Evolutionary conservation across 1,140 invertebrate species (phyloP).

Genomic region (Cydia strobilella): DNA sequence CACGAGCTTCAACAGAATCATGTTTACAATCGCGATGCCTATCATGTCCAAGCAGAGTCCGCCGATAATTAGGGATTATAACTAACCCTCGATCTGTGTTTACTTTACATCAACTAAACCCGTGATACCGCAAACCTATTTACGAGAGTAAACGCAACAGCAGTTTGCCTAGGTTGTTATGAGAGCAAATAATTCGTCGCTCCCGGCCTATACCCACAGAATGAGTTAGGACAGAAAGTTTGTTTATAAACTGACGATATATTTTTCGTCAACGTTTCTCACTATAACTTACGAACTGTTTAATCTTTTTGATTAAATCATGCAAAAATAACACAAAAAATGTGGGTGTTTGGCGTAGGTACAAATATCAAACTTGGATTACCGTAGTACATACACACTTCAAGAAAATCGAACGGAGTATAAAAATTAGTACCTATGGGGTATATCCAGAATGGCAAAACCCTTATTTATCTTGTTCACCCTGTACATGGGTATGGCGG

Average conservation of each 20-base stretch:
- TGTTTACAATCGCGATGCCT: background rate
- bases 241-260: background rate
- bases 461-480: too few species aligned
- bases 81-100: background rate
- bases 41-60: background rate
- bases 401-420: too few species aligned
- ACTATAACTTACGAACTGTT: too few species aligned
- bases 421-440: too few species aligned
- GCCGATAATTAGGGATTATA: slow-evolving; percentile 14
- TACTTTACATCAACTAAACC: slow-evolving; percentile 19
- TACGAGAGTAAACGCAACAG: slow-evolving; percentile 2
- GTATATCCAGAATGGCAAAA: too few species aligned
- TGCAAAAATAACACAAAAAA: too few species aligned
- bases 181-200: background rate
- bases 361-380: too few species aligned
- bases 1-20: background rate
- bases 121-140: slow-evolving; percentile 16
- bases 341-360: too few species aligned
- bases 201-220: background rate
- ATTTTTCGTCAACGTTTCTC: too few species aligned
- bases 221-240: background rate
- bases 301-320: too few species aligned
- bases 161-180: slow-evolving; percentile 15
- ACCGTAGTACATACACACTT: too few species aligned
- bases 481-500: too few species aligned